Conservation (phyloP, 2,888 invertebrate genomes). For the Crossocerus cetratus region DNA sequence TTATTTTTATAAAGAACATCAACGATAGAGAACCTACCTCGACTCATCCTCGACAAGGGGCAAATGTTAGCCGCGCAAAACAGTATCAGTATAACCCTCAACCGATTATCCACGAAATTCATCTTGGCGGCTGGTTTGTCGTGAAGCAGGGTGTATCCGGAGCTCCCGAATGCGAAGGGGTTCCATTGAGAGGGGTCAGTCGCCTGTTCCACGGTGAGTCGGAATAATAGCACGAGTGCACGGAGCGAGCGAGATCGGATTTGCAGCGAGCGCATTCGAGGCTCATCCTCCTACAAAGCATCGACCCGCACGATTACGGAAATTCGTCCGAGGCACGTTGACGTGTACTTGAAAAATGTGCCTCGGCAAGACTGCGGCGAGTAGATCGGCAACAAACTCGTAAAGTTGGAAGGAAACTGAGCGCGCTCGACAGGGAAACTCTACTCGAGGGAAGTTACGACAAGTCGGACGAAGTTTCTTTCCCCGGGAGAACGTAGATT, state of each 20-base stretch:
- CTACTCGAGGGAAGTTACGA: too few relatives aligned
- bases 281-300: constrained; percentile 74
- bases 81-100: constrained; percentile 50
- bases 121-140: constrained; percentile 65
- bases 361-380: background rate
- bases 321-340: background rate
- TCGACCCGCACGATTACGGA: background rate
- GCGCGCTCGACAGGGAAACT: background rate
- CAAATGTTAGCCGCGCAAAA: constrained; percentile 28
- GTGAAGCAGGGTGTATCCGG: constrained; percentile 60
- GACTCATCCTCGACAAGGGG: too few relatives aligned
- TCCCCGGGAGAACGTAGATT: too few relatives aligned
- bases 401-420: background rate
- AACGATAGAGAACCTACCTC: too few relatives aligned
- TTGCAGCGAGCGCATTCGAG: constrained; percentile 71
- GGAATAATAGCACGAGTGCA: constrained; percentile 53
- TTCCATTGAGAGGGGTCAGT: constrained; percentile 42
- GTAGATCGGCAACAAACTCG: background rate
- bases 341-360: background rate
- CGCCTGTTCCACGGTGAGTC: constrained; percentile 8
- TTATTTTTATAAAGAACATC: too few relatives aligned
- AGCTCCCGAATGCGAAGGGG: constrained; percentile 54
- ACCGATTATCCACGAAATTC: constrained; percentile 71
- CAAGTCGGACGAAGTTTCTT: too few relatives aligned
- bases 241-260: constrained; percentile 72